Evolutionary conservation across 2,797 vertebrate species (phyloP), one percentile per base, ranked within the genome.

Genomic region (Sardinella longiceps): DNA sequence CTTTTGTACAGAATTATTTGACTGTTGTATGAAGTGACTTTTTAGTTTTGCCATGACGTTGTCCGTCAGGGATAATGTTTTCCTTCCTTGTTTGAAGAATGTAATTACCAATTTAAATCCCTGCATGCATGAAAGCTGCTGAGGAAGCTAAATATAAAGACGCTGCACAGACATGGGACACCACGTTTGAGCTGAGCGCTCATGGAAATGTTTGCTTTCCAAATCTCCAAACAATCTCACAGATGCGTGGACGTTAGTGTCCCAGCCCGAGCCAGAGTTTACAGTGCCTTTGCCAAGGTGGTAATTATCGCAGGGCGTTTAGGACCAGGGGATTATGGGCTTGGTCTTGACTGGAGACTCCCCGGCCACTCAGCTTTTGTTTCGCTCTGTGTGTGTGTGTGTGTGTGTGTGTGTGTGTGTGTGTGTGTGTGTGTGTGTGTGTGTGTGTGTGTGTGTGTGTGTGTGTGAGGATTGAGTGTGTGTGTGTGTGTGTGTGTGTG

Each of bases 301-400:
- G 81, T 83, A 85, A 88, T 87, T 56, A 87, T 84, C 45, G 46
- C 81, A 81, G 63, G n/a, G 43, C 63, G 77, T 85, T 77, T 89
- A 87, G 83, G 85, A 84, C 81, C 82, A 81, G 48, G 33, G 81
- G 51, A 87, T 87, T 84, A 84, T 77, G 70, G 70, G 18, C 63
- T 70, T 33, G 28, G 37, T 23, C n/a, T 39, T 20, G 70, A 77
- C 15, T 77, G 18, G 70, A 77, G 70, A 37, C 66, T 77, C 15
- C 70, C 18, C 43, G 14, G 70, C 14, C 70, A 77, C 70, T 77
- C 33, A 20, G 66, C 33, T 77, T 77, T 77, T 20, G 70, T 77
- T 15, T 60, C 5, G n/a, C 5, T 60, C 23, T 60, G 56, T 60
- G 80, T 81, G 80, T 81, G 80, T 25, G 39, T 81, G 6, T 15